phyloP scores from a whole-genome alignment of 53 echinoderm and acorn worm species.

The Temnopleurus reevesii region DNA sequence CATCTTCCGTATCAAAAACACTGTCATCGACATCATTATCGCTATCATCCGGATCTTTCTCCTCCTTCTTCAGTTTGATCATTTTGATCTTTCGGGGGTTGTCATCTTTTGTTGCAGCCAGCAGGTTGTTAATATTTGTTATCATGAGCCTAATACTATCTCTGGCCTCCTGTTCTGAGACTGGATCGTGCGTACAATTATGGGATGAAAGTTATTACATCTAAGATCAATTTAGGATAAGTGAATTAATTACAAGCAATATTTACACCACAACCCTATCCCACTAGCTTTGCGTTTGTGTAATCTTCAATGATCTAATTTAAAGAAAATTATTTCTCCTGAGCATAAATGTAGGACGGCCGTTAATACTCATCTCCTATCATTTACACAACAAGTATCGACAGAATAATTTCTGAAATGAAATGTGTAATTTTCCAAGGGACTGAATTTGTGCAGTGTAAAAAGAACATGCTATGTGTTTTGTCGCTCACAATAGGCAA shows the following conservation, averaged over 20 bases:
- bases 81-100: background rate
- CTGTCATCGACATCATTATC: conserved; percentile 49
- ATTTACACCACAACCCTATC: background rate
- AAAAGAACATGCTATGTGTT: too few relatives aligned
- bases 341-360: too few relatives aligned
- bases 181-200: conserved; percentile 29
- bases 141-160: conserved; percentile 47
- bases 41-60: conserved; percentile 36
- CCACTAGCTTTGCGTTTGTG: background rate
- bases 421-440: too few relatives aligned
- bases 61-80: background rate
- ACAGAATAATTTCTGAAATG: too few relatives aligned
- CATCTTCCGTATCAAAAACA: conserved; percentile 39
- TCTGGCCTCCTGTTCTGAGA: conserved; percentile 22
- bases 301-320: background rate
- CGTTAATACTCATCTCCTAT: too few relatives aligned
- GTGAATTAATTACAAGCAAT: background rate
- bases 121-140: conserved; percentile 44
- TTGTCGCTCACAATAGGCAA: too few relatives aligned
- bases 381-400: too few relatives aligned
- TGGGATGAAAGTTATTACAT: conserved; percentile 7
- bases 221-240: background rate
- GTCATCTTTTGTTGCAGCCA: conserved; percentile 19
- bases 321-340: conserved; percentile 10
- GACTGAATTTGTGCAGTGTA: too few relatives aligned